Evolutionary conservation across 2,797 vertebrate genomes (phyloP), one percentile per base, ranked within the genome.

Genomic region (Kryptopterus vitreolus): DNA sequence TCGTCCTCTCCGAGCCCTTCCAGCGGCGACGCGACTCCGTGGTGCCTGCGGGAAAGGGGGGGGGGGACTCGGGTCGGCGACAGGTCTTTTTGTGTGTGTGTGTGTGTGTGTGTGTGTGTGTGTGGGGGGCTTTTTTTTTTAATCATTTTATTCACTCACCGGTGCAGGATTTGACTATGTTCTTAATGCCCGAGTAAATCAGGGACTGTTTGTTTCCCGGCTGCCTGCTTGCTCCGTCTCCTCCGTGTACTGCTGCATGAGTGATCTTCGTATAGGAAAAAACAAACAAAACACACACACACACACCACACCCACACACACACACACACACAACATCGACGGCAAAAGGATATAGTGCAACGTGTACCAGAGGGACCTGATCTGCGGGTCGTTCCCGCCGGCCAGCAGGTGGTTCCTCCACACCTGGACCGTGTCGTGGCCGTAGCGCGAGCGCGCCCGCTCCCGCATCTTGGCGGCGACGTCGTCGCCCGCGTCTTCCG

Each of bases 291-390:
- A n/a, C n/a, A n/a, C n/a, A n/a, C n/a, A n/a, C n/a, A n/a, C n/a
- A n/a, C n/a, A n/a, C n/a, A n/a, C n/a, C n/a, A n/a, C n/a, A n/a
- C n/a, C n/a, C n/a, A n/a, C n/a, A n/a, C n/a, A n/a, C n/a, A n/a
- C n/a, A n/a, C n/a, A n/a, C n/a, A n/a, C n/a, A n/a, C n/a, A n/a
- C n/a, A n/a, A n/a, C n/a, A n/a, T n/a, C n/a, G n/a, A n/a, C n/a
- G n/a, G n/a, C n/a, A n/a, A n/a, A 96, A 99, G 98, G 98, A 99
- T 99, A 99, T 99, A 98, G 87, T 94, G 95, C 78, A 99, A 94
- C 65, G 98, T 98, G 48, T 92, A 98, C 98, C 98, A 99, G 86
- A 99, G 90, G 0, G 96, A 99, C 87, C 98, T 97, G 86, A 99
- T 95, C 92, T 98, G 95, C 3, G 93, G 91, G 83, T 99, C 98